Base-by-base conservation (phyloP, 2,797 vertebrate genomes). In the Anas flavirostris region DNA sequence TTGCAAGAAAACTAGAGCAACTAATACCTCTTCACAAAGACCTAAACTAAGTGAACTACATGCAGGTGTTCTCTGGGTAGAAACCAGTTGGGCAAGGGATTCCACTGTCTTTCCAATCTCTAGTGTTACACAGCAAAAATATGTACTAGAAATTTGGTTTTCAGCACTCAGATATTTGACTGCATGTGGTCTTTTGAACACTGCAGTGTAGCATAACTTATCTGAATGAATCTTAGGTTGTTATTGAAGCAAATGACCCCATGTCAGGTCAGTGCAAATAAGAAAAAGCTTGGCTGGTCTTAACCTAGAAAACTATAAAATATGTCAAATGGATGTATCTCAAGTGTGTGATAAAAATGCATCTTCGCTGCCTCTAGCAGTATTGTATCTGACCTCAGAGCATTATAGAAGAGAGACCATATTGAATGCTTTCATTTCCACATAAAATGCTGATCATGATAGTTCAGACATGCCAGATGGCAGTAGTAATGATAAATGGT, bases 381-480 rank as follows among this genome's bases (percentile, higher is more conserved):
- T 93, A 95, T 83, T 96, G 94, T 94, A 76, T 91, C 97, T 97
- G 97, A 98, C 97, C 97, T 97, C 88, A 81, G 93, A 94, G 82
- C 87, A 95, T 95, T 96, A 96, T 74, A 96, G 95, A 94, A 95
- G 94, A 95, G 93, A 96, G 78, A 97, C 95, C 91, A 89, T 95
- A 91, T 48, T 94, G 96, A 97, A 95, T 80, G 90, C 94, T 98
- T 97, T 98, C 97, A 97, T 97, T 97, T 97, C 92, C 93, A 94
- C 96, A 97, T 98, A 97, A 98, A 98, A 96, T 94, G 92, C 96
- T 97, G 97, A 98, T 98, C 96, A 90, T 95, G 90, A 97, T 91
- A 95, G 95, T 95, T 97, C 97, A 97, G 95, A 95, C 89, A 85
- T 90, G 85, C 96, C 97, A 98, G 97, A 97, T 97, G 97, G 97